These are phyloP conservation scores for Maccullochella peelii DNA, from an alignment of 2,113 vertebrate genomes.

Conservation along the genomic window DNA sequence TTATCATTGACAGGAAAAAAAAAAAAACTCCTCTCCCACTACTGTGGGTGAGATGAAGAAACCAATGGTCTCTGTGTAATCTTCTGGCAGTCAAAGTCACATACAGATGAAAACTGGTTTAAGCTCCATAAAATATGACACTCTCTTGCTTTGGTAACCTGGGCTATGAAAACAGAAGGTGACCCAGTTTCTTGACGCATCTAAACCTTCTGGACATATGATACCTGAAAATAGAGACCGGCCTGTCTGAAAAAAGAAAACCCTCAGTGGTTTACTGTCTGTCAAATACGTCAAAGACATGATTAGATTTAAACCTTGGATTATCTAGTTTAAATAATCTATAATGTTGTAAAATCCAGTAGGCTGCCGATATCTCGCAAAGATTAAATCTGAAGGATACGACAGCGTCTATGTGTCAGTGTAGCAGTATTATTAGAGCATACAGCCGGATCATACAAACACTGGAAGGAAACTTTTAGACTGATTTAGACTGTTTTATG, in stretches of 20 bases:
- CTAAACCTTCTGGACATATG: constrained; percentile 54
- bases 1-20: too few relatives aligned
- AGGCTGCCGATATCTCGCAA: background rate
- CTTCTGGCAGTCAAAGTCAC: constrained; percentile 3
- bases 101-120: constrained; percentile 1
- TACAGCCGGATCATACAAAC: background rate
- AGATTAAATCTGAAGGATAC: background rate
- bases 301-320: constrained; percentile 6
- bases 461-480: background rate
- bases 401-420: background rate
- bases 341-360: constrained; percentile 6
- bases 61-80: background rate
- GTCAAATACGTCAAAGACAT: constrained; percentile 27
- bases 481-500: background rate
- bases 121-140: constrained; percentile 29
- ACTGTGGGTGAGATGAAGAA: background rate
- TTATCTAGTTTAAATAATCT: constrained; percentile 31
- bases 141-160: constrained; percentile 36
- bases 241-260: constrained; percentile 26
- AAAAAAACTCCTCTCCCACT: background rate
- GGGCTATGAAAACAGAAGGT: constrained; percentile 25
- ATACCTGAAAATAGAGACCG: constrained; percentile 56
- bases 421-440: background rate
- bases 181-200: constrained; percentile 55
- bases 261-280: constrained; percentile 30